phyloP scores from a whole-genome alignment of 1,140 invertebrate genomes.

The Pseudobourletiella spinata region DNA sequence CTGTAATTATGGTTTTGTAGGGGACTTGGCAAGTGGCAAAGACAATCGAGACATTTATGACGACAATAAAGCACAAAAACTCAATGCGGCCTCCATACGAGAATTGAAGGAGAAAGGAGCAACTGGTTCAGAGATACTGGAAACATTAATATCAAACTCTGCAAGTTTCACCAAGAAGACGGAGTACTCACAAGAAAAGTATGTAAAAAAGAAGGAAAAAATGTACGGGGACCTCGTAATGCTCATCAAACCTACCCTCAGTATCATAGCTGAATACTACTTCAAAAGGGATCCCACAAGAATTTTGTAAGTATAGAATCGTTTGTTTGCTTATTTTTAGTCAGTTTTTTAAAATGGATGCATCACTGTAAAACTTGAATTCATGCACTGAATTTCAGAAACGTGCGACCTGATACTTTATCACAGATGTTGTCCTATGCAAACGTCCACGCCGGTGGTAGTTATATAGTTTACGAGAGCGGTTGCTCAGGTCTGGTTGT shows the following conservation, averaged over 20 bases:
- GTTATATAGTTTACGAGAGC: constrained; percentile 77
- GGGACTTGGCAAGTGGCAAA: constrained; percentile 43
- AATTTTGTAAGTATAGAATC: constrained; percentile 50
- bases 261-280: constrained; percentile 66
- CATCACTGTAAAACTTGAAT: too few species aligned
- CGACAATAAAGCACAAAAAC: constrained; percentile 72
- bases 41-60: constrained; percentile 81
- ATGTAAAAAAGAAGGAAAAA: constrained; percentile 84
- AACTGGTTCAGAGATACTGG: constrained; percentile 72
- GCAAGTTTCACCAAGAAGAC: constrained; percentile 78
- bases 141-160: constrained; percentile 77
- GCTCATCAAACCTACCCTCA: constrained; percentile 62
- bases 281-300: constrained; percentile 64
- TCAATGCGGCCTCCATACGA: constrained; percentile 72
- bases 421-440: constrained; percentile 73
- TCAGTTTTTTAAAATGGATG: too few species aligned
- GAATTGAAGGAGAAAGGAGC: constrained; percentile 61
- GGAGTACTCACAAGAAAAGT: constrained; percentile 87
- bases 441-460: constrained; percentile 66
- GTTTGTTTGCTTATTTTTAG: constrained; percentile 5
- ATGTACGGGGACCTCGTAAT: constrained; percentile 76
- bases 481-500: constrained; percentile 71
- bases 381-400: constrained; percentile 37
- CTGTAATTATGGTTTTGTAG: background rate
- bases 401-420: constrained; percentile 71